phyloP scores from a whole-genome alignment of 2,797 vertebrate genomes.

The Huso huso region DNA sequence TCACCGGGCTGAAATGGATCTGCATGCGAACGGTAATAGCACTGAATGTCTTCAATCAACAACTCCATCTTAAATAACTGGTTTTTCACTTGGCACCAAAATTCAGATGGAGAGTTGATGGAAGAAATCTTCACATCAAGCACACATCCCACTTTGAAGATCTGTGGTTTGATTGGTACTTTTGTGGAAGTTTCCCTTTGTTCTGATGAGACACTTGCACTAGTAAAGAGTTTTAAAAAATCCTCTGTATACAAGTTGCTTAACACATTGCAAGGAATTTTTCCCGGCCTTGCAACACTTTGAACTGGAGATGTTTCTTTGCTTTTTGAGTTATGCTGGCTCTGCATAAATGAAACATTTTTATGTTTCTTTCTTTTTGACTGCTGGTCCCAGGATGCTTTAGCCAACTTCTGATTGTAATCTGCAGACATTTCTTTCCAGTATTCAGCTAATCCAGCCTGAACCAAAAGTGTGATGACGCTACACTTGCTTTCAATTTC shows the following conservation, averaged over 20 bases:
- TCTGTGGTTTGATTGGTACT: constrained; percentile 42
- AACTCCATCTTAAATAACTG: constrained; percentile 51
- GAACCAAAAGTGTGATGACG: constrained; percentile 53
- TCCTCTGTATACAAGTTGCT: too few relatives aligned
- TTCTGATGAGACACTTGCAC: too few relatives aligned
- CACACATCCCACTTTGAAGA: constrained; percentile 64
- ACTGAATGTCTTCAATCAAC: constrained; percentile 70
- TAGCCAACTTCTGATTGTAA: neutral
- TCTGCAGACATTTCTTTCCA: constrained; percentile 37
- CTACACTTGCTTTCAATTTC: constrained; percentile 38
- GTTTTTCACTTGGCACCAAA: constrained; percentile 72
- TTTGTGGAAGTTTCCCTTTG: too few relatives aligned
- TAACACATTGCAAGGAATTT: too few relatives aligned
- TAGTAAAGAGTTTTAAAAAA: too few relatives aligned
- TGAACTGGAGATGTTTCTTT: too few relatives aligned
- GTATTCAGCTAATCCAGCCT: constrained; percentile 58
- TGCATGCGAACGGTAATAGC: constrained; percentile 56
- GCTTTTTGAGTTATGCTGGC: too few relatives aligned
- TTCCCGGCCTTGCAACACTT: too few relatives aligned
- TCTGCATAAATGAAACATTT: neutral
- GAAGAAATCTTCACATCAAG: constrained; percentile 61
- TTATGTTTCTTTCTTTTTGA: constrained; percentile 4
- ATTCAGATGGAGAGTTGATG: constrained; percentile 62
- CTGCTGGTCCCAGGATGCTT: constrained; percentile 3
- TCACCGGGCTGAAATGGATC: constrained; percentile 49